Evolutionary conservation across 2,888 invertebrate genomes (phyloP).

Genomic region (Cephus sareptanus): DNA sequence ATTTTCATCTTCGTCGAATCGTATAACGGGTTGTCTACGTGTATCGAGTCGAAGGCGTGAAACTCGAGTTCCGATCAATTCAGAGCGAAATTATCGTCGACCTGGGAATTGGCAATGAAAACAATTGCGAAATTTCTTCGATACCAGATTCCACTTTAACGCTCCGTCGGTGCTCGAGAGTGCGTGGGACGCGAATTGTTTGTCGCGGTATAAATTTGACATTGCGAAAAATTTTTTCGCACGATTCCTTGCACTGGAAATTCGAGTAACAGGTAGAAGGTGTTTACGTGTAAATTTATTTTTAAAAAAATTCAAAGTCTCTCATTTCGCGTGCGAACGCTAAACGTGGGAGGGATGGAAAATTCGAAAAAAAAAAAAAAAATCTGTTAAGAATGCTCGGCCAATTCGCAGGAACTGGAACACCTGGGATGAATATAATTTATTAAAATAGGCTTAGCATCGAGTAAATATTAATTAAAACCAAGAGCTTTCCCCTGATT

Average conservation of each 20-base stretch:
- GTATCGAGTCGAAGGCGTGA: not conserved
- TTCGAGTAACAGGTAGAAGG: not conserved
- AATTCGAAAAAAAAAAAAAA: not conserved
- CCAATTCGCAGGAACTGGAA: not conserved
- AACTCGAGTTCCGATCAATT: not conserved
- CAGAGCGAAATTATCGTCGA: not conserved
- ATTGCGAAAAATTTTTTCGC: not conserved
- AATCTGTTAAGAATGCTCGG: not conserved
- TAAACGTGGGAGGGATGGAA: not conserved
- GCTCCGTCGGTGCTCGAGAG: not conserved
- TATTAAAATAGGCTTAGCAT: conserved; percentile 49
- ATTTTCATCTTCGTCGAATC: not conserved
- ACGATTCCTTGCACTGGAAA: not conserved
- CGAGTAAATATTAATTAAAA: conserved; percentile 51
- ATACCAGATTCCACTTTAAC: not conserved
- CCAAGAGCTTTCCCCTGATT: conserved; percentile 56
- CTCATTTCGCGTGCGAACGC: no score
- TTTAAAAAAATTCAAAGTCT: no score
- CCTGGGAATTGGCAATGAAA: not conserved
- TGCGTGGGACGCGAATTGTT: not conserved
- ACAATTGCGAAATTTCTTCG: not conserved
- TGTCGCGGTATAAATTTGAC: not conserved
- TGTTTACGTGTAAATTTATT: no score
- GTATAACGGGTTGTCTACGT: not conserved
- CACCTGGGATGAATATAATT: conserved; percentile 41